Evolutionary conservation across 2,797 vertebrate genomes (phyloP), one percentile per base, ranked within the genome.

Genomic region (Rhabdophis nuchalis): DNA sequence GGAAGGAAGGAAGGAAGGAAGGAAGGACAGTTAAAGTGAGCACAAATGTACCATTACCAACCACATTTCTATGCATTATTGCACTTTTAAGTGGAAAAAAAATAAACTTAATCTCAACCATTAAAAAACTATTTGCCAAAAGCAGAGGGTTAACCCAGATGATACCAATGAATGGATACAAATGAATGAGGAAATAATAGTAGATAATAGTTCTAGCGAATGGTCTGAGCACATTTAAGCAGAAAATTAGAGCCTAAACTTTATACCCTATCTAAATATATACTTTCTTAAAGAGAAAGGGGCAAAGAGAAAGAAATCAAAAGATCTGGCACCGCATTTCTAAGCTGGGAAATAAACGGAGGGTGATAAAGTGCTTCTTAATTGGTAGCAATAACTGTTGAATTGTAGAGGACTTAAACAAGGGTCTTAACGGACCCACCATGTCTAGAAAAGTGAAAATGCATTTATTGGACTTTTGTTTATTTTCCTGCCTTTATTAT

Each of bases 211-310:
- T 53, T 53, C 57, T 94, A 89, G 82, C 52, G 94, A 90, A 94
- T 93, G 90, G 96, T 60, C n/a, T 92, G 87, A 90, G 91, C 72
- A 11, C 92, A 93, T 93, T 95, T 96, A 93, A 93, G 91, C 58
- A 94, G 87, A 93, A 95, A 94, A 95, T 92, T 93, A 89, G 93
- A 95, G 87, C n/a, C 94, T 82, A 93, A 88, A 91, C 92, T 68
- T 85, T 93, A 92, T 91, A 92, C 14, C 4, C 23, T 13, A 64
- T 16, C 36, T 88, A 57, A 95, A 92, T 7, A 72, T 94, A 89
- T 68, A 36, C 58, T 95, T 94, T 91, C 85, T 91, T 87, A 46
- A 85, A 53, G 68, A 56, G 41, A n/a, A 72, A 72, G 16, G 36
- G 18, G 11, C 14, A 23, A 46, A 27, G 60, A 87, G 82, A 85